These are phyloP conservation scores for Motacilla alba DNA, from an alignment of 2,113 vertebrate genomes.

Conservation along the genomic window DNA sequence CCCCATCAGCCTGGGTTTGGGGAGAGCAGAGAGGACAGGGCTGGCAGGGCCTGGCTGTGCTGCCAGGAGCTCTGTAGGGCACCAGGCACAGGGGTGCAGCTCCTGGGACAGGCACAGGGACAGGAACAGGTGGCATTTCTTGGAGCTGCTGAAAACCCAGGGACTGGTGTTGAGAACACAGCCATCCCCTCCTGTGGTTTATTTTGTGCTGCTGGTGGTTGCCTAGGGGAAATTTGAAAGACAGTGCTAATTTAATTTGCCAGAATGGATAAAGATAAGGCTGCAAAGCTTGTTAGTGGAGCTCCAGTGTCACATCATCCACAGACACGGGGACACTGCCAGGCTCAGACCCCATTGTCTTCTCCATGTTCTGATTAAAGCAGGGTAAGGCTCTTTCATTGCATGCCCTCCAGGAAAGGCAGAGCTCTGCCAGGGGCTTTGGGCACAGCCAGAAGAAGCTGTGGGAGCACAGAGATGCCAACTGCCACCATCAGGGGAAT, in stretches of 20 bases:
- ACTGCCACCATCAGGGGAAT: not conserved
- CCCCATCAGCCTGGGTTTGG: fast-evolving
- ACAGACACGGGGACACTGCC: slow-evolving; percentile 2
- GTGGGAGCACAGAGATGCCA: not conserved
- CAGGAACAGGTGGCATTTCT: not conserved
- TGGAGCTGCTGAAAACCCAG: not conserved
- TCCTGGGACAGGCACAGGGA: not conserved
- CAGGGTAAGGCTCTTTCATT: slow-evolving; percentile 15
- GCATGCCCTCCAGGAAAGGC: not conserved
- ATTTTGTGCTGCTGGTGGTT: slow-evolving; percentile 18
- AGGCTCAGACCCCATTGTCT: not conserved
- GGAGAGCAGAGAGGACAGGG: not conserved
- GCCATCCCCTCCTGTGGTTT: not conserved
- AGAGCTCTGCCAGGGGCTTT: not conserved
- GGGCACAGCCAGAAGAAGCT: not conserved
- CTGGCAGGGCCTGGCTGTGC: fast-evolving
- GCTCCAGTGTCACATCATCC: slow-evolving; percentile 35
- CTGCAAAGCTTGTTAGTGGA: slow-evolving; percentile 54
- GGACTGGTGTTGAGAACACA: not conserved
- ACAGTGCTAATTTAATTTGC: slow-evolving; percentile 74
- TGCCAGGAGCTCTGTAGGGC: not conserved
- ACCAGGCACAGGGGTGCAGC: not conserved
- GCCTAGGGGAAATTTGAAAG: slow-evolving; percentile 44
- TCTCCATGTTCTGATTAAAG: not conserved
- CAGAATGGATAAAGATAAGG: slow-evolving; percentile 67